Evolutionary conservation across 1,140 invertebrate genomes (phyloP).

Genomic region (Drosophila jambulina): DNA sequence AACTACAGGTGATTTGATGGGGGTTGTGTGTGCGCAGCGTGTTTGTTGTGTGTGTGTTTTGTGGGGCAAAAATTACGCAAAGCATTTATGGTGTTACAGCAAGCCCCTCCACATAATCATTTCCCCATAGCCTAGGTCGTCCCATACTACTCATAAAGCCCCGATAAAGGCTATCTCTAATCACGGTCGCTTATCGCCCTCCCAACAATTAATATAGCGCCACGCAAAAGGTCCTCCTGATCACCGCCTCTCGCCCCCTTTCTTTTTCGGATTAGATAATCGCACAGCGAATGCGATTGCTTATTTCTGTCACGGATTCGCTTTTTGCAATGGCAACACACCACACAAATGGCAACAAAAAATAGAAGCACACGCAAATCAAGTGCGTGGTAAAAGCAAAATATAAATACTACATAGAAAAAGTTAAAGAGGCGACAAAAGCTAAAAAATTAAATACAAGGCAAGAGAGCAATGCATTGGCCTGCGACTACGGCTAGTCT

Average conservation of each 20-base stretch:
- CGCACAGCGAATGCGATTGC: constrained; percentile 23
- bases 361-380: constrained; percentile 30
- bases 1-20: constrained; percentile 20
- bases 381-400: constrained; percentile 36
- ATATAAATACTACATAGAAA: not conserved
- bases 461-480: constrained; percentile 26
- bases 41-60: constrained; percentile 16
- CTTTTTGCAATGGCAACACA: constrained; percentile 32
- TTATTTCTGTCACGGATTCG: constrained; percentile 52
- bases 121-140: constrained; percentile 20
- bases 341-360: constrained; percentile 20
- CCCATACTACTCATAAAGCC: not conserved
- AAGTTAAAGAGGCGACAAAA: constrained; percentile 1
- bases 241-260: not conserved
- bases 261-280: constrained; percentile 44
- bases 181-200: constrained; percentile 40
- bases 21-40: constrained; percentile 3
- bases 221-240: constrained; percentile 6
- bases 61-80: constrained; percentile 26
- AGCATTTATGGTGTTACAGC: constrained; percentile 22
- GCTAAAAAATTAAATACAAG: constrained; percentile 6
- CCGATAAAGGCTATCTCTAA: constrained; percentile 36
- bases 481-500: not conserved
- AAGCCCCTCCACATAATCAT: not conserved
- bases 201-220: constrained; percentile 45